phyloP scores from a whole-genome alignment of 1,140 invertebrate species.

The Camponotus floridanus region DNA sequence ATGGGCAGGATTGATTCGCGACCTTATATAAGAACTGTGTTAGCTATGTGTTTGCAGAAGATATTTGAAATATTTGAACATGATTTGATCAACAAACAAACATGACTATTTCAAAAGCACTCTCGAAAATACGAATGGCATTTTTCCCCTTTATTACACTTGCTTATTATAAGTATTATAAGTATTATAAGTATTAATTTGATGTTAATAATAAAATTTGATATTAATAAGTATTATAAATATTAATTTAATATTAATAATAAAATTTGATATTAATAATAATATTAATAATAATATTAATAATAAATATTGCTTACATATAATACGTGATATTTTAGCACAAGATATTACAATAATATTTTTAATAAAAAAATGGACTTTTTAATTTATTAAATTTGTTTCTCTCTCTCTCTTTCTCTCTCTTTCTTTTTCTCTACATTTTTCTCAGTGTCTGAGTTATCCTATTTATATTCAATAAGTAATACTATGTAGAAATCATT shows the following conservation, averaged over 20 bases:
- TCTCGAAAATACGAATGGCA: slow-evolving; percentile 1
- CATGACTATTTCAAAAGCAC: slow-evolving; percentile 22
- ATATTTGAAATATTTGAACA: slow-evolving; percentile 40
- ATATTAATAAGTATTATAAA: no score
- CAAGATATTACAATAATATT: slow-evolving; percentile 11
- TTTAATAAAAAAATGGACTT: slow-evolving; percentile 16
- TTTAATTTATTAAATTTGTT: slow-evolving; percentile 20
- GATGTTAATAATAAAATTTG: no score
- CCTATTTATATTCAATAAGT: slow-evolving; percentile 33
- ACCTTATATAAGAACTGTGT: not conserved
- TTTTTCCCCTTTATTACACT: not conserved
- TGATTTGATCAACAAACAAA: slow-evolving; percentile 37
- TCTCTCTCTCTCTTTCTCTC: slow-evolving; percentile 8
- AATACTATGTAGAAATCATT: slow-evolving; percentile 9
- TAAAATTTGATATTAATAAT: no score
- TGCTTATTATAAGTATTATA: slow-evolving; percentile 28
- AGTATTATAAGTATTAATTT: not conserved
- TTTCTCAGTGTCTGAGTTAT: not conserved
- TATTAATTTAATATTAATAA: no score
- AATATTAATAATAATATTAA: not conserved
- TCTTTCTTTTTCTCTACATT: slow-evolving; percentile 8
- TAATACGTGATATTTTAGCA: not conserved
- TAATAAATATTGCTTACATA: not conserved
- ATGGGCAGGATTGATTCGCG: slow-evolving; percentile 27
- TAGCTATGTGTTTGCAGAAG: slow-evolving; percentile 7